phyloP scores from a whole-genome alignment of 64 coral and sea anemone genomes.

The Exaiptasia diaphana region DNA sequence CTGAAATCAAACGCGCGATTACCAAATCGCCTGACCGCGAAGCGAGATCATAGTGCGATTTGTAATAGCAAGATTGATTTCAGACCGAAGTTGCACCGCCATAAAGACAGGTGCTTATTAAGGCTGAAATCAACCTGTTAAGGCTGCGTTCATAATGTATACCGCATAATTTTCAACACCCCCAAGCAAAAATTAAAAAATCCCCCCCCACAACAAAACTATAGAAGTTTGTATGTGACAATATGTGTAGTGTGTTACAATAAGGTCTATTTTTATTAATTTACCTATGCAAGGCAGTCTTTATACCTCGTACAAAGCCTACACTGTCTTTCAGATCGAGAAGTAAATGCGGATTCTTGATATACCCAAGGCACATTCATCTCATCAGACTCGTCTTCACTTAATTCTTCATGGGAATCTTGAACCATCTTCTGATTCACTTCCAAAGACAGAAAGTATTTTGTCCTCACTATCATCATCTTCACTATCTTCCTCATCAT shows the following conservation, averaged over 20 bases:
- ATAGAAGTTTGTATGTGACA: background rate
- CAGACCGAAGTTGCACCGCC: too few relatives aligned
- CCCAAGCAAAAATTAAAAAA: background rate
- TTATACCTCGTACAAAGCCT: slow-evolving; percentile 32
- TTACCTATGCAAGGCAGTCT: slow-evolving; percentile 45
- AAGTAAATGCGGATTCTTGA: background rate
- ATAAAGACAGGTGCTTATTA: too few relatives aligned
- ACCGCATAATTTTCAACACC: background rate
- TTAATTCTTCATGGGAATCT: too few relatives aligned
- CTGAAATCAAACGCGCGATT: too few relatives aligned
- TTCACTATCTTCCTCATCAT: too few relatives aligned
- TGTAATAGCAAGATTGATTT: too few relatives aligned
- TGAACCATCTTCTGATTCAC: background rate
- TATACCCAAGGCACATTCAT: background rate
- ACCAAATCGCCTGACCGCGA: too few relatives aligned
- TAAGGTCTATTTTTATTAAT: slow-evolving; percentile 9
- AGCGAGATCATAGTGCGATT: too few relatives aligned
- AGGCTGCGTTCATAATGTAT: background rate
- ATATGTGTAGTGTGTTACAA: background rate
- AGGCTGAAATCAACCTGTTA: too few relatives aligned
- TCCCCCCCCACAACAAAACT: background rate
- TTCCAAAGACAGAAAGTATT: background rate
- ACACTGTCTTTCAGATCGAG: slow-evolving; percentile 37
- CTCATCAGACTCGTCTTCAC: background rate
- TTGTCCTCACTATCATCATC: background rate